A percentile compares a stretch with the other conserved stretches of the same genome.
phyloP scores from a whole-genome alignment of 2,888 invertebrate genomes.

The Brachylomia viminalis region DNA sequence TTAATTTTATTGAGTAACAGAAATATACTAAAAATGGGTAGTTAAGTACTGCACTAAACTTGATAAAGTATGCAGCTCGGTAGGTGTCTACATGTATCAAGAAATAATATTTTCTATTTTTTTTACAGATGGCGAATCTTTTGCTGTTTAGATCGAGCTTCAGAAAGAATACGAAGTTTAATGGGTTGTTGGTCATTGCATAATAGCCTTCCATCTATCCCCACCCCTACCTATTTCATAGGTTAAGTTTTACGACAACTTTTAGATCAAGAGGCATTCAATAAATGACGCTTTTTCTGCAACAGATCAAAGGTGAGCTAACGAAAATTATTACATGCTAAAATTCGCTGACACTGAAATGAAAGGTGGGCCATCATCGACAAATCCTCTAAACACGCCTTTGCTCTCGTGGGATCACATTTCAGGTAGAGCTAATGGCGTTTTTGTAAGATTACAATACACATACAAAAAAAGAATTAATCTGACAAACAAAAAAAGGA shows the following conservation, averaged over 20 bases:
- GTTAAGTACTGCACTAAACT: too few species aligned
- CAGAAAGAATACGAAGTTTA: conserved; percentile 1
- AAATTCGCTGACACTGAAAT: background rate
- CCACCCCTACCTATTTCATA: background rate
- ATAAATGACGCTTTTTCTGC: conserved; percentile 72
- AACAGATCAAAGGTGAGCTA: conserved; percentile 73
- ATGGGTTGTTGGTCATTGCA: conserved; percentile 10
- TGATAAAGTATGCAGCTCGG: background rate
- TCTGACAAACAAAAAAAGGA: too few species aligned
- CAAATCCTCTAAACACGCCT: background rate
- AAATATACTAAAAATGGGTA: too few species aligned
- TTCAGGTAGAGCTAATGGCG: too few species aligned
- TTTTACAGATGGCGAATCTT: conserved; percentile 45
- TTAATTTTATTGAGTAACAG: too few species aligned
- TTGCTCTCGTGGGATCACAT: background rate
- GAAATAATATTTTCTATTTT: conserved; percentile 15
- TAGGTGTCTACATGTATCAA: background rate
- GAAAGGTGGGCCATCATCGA: background rate
- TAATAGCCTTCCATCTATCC: conserved; percentile 3
- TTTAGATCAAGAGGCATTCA: conserved; percentile 6
- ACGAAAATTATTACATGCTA: background rate
- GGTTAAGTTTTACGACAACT: conserved; percentile 1
- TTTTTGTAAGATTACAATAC: background rate
- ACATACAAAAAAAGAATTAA: too few species aligned
- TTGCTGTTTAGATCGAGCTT: background rate